Conservation (phyloP, 2,797 vertebrate species). For the Pseudochaenichthys georgianus region DNA sequence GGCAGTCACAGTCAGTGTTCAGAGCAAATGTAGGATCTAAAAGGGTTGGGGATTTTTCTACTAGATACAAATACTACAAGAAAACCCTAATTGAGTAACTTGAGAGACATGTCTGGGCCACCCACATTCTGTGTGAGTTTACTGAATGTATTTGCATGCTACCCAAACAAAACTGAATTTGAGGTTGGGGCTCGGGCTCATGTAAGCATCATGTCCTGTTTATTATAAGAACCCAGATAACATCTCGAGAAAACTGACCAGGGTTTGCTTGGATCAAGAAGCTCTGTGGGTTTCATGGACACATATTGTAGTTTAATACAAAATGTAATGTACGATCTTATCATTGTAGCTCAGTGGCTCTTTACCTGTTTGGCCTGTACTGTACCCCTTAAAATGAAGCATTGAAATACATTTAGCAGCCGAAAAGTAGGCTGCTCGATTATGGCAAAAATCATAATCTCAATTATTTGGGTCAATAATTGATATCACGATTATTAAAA, state of each 20-base stretch:
- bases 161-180: constrained; percentile 41
- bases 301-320: constrained; percentile 4
- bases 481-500: no score
- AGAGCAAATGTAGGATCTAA: background rate
- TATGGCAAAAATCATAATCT: no score
- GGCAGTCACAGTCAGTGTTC: background rate
- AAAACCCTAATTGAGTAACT: background rate
- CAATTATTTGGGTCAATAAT: no score
- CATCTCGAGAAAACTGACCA: constrained; percentile 27
- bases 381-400: background rate
- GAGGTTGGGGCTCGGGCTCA: constrained; percentile 14
- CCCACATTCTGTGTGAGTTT: constrained; percentile 18
- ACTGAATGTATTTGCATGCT: constrained; percentile 46
- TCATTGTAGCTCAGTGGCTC: background rate
- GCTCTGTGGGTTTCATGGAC: background rate
- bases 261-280: constrained; percentile 2
- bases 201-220: constrained; percentile 56
- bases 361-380: background rate
- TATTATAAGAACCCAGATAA: constrained; percentile 49
- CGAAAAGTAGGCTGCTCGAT: background rate
- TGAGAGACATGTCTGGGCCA: constrained; percentile 26
- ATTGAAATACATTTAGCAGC: background rate
- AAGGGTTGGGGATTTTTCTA: no score
- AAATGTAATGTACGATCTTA: background rate
- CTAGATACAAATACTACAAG: background rate